These are phyloP conservation scores for Catajapyx aquilonaris DNA, from an alignment of 1,140 invertebrate species.

Conservation along the genomic window DNA sequence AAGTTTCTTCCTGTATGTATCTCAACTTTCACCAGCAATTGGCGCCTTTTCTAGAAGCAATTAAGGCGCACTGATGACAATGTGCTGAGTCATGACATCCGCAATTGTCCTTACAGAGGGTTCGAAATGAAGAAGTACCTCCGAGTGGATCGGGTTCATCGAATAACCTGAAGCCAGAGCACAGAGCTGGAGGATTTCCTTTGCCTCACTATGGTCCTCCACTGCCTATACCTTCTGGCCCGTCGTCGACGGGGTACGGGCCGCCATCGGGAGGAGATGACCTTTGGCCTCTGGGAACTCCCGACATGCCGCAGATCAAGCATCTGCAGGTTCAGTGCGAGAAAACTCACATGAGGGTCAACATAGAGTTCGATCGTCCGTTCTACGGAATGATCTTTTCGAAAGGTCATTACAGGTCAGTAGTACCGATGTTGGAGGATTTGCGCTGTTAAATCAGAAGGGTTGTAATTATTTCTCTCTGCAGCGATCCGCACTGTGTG, in stretches of 20 bases:
- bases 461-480: conserved; percentile 36
- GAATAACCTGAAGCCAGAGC: background rate
- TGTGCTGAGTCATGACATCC: too few relatives aligned
- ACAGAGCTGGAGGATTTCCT: background rate
- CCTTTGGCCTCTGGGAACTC: conserved; percentile 58
- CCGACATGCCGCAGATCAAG: conserved; percentile 76
- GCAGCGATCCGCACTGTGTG: conserved; percentile 74
- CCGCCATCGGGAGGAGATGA: conserved; percentile 29
- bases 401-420: conserved; percentile 30
- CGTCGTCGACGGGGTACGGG: conserved; percentile 10
- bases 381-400: conserved; percentile 94
- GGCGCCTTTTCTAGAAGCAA: too few relatives aligned
- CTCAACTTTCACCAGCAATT: too few relatives aligned
- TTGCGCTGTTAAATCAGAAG: too few relatives aligned
- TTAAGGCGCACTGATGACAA: too few relatives aligned
- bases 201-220: background rate
- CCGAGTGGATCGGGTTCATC: too few relatives aligned
- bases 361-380: conserved; percentile 81
- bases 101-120: background rate
- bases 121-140: background rate
- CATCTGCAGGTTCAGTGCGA: conserved; percentile 85
- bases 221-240: background rate
- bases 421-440: too few relatives aligned
- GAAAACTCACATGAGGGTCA: conserved; percentile 85
- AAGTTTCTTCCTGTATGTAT: too few relatives aligned